Evolutionary conservation across 1,140 invertebrate species (phyloP), one percentile per base, ranked within the genome.

Genomic region (Scaptomyza graminum): DNA sequence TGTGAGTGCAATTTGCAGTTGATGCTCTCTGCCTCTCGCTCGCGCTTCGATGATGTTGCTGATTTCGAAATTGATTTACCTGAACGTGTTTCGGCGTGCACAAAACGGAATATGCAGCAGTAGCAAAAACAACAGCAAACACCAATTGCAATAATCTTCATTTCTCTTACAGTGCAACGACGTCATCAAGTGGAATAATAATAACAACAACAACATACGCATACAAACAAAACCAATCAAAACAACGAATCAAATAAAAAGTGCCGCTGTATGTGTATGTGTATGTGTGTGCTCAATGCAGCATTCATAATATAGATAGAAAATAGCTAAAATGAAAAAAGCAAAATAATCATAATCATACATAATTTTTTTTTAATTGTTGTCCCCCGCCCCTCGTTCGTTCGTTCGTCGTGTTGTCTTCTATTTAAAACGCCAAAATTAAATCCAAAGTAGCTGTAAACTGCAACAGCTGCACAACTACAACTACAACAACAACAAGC

Each of bases 21-120:
- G 18, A 31, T 25, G 61, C 51, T 37, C 39, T 37, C 50, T 25
- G 37, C 1, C 51, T 49, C 28, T 43, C 49, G 50, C 25, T 66
- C n/a, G 16, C 43, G 57, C 37, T 41, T 41, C 44, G 60, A 51
- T 76, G 70, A 66, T 71, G 55, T 82, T 76, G 76, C 64, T 63
- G 76, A 76, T 82, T 82, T 82, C 73, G 65, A 79, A 82, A 79
- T 79, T 79, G 67, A 69, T 72, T 79, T 79, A 79, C 55, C 69
- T 79, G 68, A 79, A 64, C 68, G 67, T 75, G 68, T 75, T 75
- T 75, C 64, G 64, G 55, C 63, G 63, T 55, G 63, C 47, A 59
- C 46, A 65, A 57, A 65, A 51, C 47, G 55, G 59, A 46, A 57
- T 51, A 34, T 70, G 46, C 67, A 64, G 22, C 46, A 67, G 11